Base-by-base conservation (phyloP, 1,140 invertebrate genomes). In the Drosophila parvula region DNA sequence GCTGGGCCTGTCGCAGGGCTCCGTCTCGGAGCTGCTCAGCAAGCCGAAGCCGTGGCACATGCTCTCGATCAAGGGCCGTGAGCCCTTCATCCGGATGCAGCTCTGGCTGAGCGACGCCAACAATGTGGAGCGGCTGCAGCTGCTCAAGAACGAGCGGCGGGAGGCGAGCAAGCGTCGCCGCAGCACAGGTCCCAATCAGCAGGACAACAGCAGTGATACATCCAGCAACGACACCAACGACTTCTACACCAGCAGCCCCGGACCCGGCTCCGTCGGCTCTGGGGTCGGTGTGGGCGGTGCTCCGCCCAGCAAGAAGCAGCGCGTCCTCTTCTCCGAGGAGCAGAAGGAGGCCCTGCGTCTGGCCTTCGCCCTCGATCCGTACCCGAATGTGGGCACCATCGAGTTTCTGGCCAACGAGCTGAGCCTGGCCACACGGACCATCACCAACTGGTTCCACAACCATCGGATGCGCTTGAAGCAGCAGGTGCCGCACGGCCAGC, bases 361-460 rank as follows among this genome's bases (percentile, higher is more conserved):
- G 50, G 98, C 98, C 0, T 99, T 99, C 89, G 96, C 96, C 0
- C 93, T 99, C 11, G 98, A 99, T 92, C 98, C 98, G 0, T 99
- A 99, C 91, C 99, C 99, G 0, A 98, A 97, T 90, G 96, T 98
- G 70, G 96, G 96, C 7, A 98, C 98, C 27, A 99, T 99, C 43
- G 98, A 99, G 92, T 98, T 98, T 81, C 93, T 99, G 53, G 98
- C 98, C 10, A 94, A 95, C 16, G 98, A 99, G 92, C 93, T 99
- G 8, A 96, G 95, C 12, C 93, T 99, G n/a, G 97, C 98, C 2
- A 96, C 98, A 11, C 94, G 98, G 75, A 99, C 98, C 41, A 99
- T 99, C 67, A 98, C 97, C 16, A 99, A 99, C 92, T 99, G 98
- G 98, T 99, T 99, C 94, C 98, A 99, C 93, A 99, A 99, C 92